Percentiles rank a stretch among this genome's conserved stretches.
Conservation (phyloP, 2,888 invertebrate species). For the Ephialtes manifestator region DNA sequence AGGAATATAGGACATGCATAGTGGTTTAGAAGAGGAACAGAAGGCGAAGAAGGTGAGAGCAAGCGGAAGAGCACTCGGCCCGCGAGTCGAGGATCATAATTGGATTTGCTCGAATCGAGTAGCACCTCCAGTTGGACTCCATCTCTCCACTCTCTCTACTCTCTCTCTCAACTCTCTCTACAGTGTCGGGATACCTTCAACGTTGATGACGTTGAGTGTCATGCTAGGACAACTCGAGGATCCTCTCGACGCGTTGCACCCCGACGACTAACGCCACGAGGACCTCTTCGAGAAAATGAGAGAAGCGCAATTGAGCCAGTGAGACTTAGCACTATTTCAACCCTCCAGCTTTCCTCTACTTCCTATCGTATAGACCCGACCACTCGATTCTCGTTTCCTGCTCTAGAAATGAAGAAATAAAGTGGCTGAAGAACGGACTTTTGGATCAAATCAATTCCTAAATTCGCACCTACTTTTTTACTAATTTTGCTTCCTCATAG, state of each 20-base stretch:
- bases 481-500: no score
- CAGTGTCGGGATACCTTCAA: slow-evolving; percentile 37
- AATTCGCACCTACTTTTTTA: background rate
- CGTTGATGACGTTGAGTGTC: slow-evolving; percentile 53
- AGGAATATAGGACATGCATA: slow-evolving; percentile 11
- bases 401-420: slow-evolving; percentile 11
- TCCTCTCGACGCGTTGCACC: slow-evolving; percentile 24
- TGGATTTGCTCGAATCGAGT: slow-evolving; percentile 69
- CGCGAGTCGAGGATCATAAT: slow-evolving; percentile 70
- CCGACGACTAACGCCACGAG: slow-evolving; percentile 20
- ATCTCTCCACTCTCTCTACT: background rate
- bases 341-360: background rate
- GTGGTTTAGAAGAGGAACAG: slow-evolving; percentile 2
- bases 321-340: background rate
- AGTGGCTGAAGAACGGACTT: background rate
- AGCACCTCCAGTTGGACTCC: background rate
- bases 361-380: background rate
- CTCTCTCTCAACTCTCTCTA: background rate
- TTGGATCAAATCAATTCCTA: slow-evolving; percentile 28
- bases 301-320: slow-evolving; percentile 28
- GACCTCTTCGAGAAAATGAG: slow-evolving; percentile 22
- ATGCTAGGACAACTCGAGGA: slow-evolving; percentile 40
- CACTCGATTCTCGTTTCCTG: slow-evolving; percentile 17
- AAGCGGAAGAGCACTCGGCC: slow-evolving; percentile 45
- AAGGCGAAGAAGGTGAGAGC: slow-evolving; percentile 43